A percentile compares a stretch with the other conserved stretches of the same genome.
phyloP scores from a whole-genome alignment of 2,797 vertebrate species.

The Sebastes paucispinis region DNA sequence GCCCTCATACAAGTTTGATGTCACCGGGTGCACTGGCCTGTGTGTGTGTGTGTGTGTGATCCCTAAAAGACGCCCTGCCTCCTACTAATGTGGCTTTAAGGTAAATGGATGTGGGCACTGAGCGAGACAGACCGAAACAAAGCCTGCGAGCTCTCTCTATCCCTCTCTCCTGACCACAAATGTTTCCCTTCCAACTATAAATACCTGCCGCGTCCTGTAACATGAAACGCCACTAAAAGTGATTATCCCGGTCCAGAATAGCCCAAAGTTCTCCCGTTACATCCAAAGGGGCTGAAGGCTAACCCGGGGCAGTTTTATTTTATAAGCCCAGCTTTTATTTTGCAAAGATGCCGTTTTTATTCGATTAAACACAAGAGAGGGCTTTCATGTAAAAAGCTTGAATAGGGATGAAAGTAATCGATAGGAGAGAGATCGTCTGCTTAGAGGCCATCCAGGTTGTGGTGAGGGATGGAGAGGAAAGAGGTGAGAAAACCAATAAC shows the following conservation, averaged over 20 bases:
- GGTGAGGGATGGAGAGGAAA: conserved; percentile 36
- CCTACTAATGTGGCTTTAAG: conserved; percentile 11
- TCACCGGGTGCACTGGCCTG: not conserved
- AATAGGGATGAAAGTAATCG: conserved; percentile 58
- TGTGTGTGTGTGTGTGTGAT: not conserved
- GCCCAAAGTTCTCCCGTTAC: conserved; percentile 61
- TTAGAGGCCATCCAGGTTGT: conserved; percentile 45
- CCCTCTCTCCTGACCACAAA: conserved; percentile 64
- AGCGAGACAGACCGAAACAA: conserved; percentile 54
- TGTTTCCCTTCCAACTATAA: conserved; percentile 75
- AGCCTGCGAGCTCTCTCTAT: conserved; percentile 39
- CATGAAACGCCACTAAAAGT: conserved; percentile 62
- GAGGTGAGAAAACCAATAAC: conserved; percentile 61
- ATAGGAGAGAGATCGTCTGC: conserved; percentile 38
- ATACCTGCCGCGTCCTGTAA: conserved; percentile 72
- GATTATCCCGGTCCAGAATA: conserved; percentile 74
- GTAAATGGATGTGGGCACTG: conserved; percentile 50
- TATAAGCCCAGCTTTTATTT: conserved; percentile 56
- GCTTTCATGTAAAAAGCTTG: conserved; percentile 64
- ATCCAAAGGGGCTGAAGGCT: conserved; percentile 23
- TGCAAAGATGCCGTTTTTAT: conserved; percentile 47
- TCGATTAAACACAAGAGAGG: conserved; percentile 55
- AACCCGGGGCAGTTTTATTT: conserved; percentile 31
- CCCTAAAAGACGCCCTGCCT: conserved; percentile 2
- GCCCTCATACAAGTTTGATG: conserved; percentile 59